Evolutionary conservation across 2,888 invertebrate genomes (phyloP), one percentile per base, ranked within the genome.

Genomic region (Anoncus sp.): DNA sequence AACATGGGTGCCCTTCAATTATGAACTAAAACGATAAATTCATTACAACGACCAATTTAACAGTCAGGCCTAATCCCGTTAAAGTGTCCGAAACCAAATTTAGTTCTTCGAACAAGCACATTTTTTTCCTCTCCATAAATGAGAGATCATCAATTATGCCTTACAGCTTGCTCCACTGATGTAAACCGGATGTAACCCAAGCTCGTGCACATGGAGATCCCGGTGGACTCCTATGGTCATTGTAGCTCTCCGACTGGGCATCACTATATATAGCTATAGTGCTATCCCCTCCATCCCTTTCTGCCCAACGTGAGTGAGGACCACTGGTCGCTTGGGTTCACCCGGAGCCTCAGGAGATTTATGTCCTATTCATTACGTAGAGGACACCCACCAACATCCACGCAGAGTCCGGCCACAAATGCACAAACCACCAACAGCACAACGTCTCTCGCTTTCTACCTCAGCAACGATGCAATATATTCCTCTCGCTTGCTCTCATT

Each of bases 361-460:
- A 90, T 90, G 89, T 83, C 85, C 89, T 87, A 88, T 90, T 87
- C 86, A 87, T 87, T 87, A 86, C 85, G 81, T 77, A 82, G 82
- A 80, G 40, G 79, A 80, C 82, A 81, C 83, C n/a, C n/a, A 82
- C 75, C 10, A 69, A 27, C 67, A 65, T 51, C n/a, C n/a, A 66
- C 75, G 70, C 51, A 51, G 40, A 45, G 55, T 74, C 76, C 77
- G 77, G 80, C 85, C 84, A 81, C 85, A 83, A 83, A 85, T 84
- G 84, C 85, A 83, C 85, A 75, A 79, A 74, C 81, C 81, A 75
- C 59, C 75, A 38, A 40, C 45, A 70, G 66, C 53, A 43, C 66
- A 43, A 55, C n/a, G n/a, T n/a, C n/a, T 55, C 66, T 70, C 49
- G 40, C 63, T 57, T 62, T 35, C 62, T 67, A 40, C 43, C 22